phyloP scores from a whole-genome alignment of 2,113 vertebrate genomes.

The Cathartes aura region DNA sequence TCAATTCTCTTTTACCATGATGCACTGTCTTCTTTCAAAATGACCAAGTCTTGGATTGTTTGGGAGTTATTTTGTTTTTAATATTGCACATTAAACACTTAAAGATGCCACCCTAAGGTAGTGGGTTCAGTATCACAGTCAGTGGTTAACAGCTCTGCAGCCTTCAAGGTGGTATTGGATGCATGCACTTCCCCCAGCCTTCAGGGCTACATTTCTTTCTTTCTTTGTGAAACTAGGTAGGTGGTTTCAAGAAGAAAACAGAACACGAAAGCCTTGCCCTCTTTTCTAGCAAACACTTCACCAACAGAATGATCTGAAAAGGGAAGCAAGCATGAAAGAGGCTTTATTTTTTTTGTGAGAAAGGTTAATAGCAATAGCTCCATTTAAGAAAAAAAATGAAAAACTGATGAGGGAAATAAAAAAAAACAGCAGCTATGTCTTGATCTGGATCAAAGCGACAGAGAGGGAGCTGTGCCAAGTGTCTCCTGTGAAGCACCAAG shows the following conservation, averaged over 20 bases:
- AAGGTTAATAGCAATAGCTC: not conserved
- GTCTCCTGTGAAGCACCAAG: not conserved
- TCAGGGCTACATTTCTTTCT: not conserved
- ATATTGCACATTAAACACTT: not conserved
- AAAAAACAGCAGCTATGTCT: not conserved
- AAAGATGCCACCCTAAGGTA: not conserved
- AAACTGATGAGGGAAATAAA: not conserved
- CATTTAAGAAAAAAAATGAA: not conserved
- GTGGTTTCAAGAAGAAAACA: not conserved
- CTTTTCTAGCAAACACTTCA: not conserved
- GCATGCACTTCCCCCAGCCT: not conserved
- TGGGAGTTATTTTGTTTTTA: not conserved
- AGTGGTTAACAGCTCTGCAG: not conserved
- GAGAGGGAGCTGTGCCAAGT: not conserved
- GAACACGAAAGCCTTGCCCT: not conserved
- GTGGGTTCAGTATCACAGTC: not conserved
- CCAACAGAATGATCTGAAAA: not conserved
- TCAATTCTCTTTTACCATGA: not conserved
- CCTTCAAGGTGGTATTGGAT: not conserved
- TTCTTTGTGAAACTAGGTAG: not conserved
- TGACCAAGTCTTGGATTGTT: not conserved
- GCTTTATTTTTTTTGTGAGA: conserved; percentile 4
- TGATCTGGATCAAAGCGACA: not conserved
- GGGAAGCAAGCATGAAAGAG: not conserved
- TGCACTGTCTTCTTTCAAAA: not conserved